A percentile compares a stretch with the other conserved stretches of the same genome.
Evolutionary conservation across 1,140 invertebrate genomes (phyloP).

Genomic region (Temnothorax curvispinosus): DNA sequence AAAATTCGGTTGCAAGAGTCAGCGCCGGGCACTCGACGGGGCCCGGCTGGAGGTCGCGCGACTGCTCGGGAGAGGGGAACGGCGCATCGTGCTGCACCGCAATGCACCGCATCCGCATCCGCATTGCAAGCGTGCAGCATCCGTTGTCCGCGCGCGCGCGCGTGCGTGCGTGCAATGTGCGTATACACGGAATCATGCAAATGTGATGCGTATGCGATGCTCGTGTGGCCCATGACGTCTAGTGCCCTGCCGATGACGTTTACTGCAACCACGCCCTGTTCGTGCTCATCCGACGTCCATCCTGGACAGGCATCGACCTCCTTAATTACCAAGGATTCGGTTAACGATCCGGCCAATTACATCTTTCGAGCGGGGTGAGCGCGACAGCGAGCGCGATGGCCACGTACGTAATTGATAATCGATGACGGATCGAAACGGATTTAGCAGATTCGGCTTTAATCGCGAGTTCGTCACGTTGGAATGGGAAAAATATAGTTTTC

Average conservation of each 20-base stretch:
- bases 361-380: conserved; percentile 46
- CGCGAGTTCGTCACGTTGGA: background rate
- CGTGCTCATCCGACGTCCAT: conserved; percentile 75
- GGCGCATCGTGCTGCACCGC: conserved; percentile 3
- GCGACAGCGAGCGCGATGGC: background rate
- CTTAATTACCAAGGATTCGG: conserved; percentile 81
- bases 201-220: conserved; percentile 79
- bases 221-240: conserved; percentile 80
- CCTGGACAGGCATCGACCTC: conserved; percentile 78
- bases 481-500: background rate
- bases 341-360: conserved; percentile 64
- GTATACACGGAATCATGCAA: conserved; percentile 76
- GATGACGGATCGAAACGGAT: conserved; percentile 23
- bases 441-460: background rate
- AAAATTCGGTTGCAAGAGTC: conserved; percentile 71
- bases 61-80: background rate
- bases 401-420: background rate
- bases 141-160: conserved; percentile 65
- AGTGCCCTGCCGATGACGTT: conserved; percentile 82
- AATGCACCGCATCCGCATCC: conserved; percentile 60
- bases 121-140: conserved; percentile 70
- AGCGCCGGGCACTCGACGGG: conserved; percentile 67
- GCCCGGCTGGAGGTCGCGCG: conserved; percentile 56
- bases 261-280: conserved; percentile 81
- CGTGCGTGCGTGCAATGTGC: conserved; percentile 43